Evolutionary conservation across 1,140 invertebrate genomes (phyloP), one percentile per base, ranked within the genome.

Genomic region (Choristoneura fumiferana): DNA sequence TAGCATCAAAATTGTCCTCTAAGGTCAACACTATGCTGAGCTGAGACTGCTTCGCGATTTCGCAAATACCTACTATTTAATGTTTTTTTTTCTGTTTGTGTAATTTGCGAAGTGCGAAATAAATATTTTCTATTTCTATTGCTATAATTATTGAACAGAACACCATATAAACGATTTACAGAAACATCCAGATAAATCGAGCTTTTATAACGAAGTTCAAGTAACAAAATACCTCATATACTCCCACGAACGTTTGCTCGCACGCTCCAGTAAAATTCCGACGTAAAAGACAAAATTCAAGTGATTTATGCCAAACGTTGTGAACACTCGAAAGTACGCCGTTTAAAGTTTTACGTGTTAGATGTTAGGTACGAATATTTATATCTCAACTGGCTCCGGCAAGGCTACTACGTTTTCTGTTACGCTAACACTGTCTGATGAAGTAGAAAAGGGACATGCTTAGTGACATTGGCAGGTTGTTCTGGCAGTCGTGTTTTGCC

Each of bases 301-400:
- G 43, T 49, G 43, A 49, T 49, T 49, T 49, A 49, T 49, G 29
- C 43, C 40, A 18, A 45, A 45, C 40, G 40, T 12, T 18, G 43
- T 1, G 43, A 29, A 49, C 43, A 49, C 43, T 49, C 43, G 43
- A 49, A 29, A 49, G 43, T 49, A 49, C 43, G 40, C 40, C 40
- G 43, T 49, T 49, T 49, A 49, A 49, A 49, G 43, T 49, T 49
- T 49, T 33, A 49, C 43, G 43, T n/a, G 43, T 49, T 49, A 49
- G 43, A 49, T 17, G 29, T 49, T 49, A n/a, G n/a, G n/a, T n/a
- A 49, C 43, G 43, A 49, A 49, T 49, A 49, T 49, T 49, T 49
- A 49, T 49, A 18, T 49, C 43, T 22, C 43, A 29, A 22, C 17
- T 18, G 40, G 40, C 43, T 49, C 43, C 22, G 6, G 6, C 2